Evolutionary conservation across 1,140 invertebrate genomes (phyloP).

Genomic region (Theocolax elegans): DNA sequence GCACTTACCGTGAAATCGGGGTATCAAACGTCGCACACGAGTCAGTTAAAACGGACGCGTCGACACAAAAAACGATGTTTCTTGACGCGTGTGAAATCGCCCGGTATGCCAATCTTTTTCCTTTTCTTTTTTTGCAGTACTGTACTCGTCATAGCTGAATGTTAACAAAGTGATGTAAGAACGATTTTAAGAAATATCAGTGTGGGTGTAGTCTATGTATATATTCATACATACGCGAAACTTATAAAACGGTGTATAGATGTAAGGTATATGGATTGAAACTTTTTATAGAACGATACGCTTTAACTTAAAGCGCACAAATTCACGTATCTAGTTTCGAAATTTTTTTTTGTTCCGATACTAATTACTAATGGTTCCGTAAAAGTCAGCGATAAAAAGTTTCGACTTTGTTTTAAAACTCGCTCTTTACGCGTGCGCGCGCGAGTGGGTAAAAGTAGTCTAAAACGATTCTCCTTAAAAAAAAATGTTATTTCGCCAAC

Average conservation of each 20-base stretch:
- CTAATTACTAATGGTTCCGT: constrained; percentile 15
- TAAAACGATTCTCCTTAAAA: background rate
- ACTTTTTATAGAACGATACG: too few species aligned
- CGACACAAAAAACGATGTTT: background rate
- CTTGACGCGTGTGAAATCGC: too few species aligned
- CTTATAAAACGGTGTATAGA: too few species aligned
- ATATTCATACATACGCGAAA: too few species aligned
- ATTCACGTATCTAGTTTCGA: background rate
- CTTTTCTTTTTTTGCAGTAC: too few species aligned
- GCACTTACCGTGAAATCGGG: background rate
- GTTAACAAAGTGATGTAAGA: too few species aligned
- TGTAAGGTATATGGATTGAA: too few species aligned
- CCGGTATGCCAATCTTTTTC: background rate
- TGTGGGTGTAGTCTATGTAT: too few species aligned
- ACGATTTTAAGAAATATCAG: too few species aligned
- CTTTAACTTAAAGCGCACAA: too few species aligned
- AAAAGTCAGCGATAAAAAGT: constrained; percentile 11
- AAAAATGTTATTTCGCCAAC: constrained; percentile 16
- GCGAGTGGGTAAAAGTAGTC: background rate
- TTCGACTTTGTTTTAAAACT: constrained; percentile 19
- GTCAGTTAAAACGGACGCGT: background rate
- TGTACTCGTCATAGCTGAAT: too few species aligned
- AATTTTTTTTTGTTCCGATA: background rate
- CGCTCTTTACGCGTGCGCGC: background rate
- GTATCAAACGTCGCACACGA: background rate